phyloP scores from a whole-genome alignment of 2,797 vertebrate genomes.

The Anomalospiza imberbis region DNA sequence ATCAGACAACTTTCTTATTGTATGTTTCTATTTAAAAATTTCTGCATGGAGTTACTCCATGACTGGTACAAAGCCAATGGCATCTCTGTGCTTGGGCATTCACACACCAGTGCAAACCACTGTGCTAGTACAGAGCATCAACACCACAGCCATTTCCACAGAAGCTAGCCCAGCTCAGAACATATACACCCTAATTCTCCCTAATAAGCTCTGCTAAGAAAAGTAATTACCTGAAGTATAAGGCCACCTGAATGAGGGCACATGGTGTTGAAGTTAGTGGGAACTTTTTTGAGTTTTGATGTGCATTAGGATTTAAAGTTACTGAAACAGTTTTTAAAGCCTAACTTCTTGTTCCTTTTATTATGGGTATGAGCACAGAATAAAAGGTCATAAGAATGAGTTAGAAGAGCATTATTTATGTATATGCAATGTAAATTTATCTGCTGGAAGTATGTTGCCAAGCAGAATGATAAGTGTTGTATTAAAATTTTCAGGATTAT shows the following conservation, averaged over 20 bases:
- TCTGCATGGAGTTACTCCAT: background rate
- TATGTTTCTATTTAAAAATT: background rate
- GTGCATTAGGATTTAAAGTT: background rate
- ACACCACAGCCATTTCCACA: background rate
- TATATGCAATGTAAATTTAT: background rate
- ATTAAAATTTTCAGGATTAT: background rate
- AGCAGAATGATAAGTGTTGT: background rate
- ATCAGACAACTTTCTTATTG: background rate
- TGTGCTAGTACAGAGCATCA: background rate
- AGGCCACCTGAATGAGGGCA: background rate
- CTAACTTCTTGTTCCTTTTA: background rate
- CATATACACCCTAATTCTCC: background rate
- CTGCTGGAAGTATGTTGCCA: background rate
- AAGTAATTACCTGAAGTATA: background rate
- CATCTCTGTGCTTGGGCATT: background rate
- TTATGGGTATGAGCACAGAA: background rate
- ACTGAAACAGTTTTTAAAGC: background rate
- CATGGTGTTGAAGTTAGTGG: background rate
- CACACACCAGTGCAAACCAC: background rate
- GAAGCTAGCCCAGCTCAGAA: background rate
- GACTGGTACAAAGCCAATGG: background rate
- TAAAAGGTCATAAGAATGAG: background rate
- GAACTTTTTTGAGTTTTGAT: background rate
- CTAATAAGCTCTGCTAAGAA: background rate
- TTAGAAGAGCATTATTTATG: background rate